Evolutionary conservation across 64 coral and sea anemone genomes (phyloP).

Genomic region (Pocillopora damicornis): DNA sequence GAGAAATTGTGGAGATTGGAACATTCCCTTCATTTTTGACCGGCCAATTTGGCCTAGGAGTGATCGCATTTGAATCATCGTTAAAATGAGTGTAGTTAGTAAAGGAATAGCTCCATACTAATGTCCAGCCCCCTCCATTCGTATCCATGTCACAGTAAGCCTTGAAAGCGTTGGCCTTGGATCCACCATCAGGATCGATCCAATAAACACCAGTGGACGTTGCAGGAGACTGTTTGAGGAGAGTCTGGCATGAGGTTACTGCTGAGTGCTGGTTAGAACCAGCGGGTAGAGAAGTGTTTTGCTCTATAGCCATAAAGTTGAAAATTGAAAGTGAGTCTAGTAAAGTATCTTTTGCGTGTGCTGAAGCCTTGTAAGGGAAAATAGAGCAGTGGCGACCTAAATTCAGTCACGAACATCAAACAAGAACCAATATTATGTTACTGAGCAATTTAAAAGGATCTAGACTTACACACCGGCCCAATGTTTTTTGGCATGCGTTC

Average conservation of each 20-base stretch:
- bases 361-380: too few species aligned
- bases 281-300: too few species aligned
- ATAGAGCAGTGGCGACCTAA: not conserved
- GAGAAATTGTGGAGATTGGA: not conserved
- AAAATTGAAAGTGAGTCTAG: too few species aligned
- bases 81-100: not conserved
- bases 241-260: not conserved
- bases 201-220: not conserved
- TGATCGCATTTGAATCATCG: conserved; percentile 2
- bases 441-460: too few species aligned
- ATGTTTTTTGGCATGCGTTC: too few species aligned
- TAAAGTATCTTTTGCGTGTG: too few species aligned
- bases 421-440: too few species aligned
- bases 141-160: conserved; percentile 32
- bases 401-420: too few species aligned
- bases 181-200: conserved; percentile 26
- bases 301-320: too few species aligned
- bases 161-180: conserved; percentile 23
- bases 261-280: not conserved
- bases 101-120: conserved; percentile 13
- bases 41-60: conserved; percentile 29
- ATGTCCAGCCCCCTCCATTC: not conserved
- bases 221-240: not conserved
- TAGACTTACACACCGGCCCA: too few species aligned
- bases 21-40: not conserved